Base-by-base conservation (phyloP, 2,888 invertebrate genomes). In the Napeogenes sylphis region DNA sequence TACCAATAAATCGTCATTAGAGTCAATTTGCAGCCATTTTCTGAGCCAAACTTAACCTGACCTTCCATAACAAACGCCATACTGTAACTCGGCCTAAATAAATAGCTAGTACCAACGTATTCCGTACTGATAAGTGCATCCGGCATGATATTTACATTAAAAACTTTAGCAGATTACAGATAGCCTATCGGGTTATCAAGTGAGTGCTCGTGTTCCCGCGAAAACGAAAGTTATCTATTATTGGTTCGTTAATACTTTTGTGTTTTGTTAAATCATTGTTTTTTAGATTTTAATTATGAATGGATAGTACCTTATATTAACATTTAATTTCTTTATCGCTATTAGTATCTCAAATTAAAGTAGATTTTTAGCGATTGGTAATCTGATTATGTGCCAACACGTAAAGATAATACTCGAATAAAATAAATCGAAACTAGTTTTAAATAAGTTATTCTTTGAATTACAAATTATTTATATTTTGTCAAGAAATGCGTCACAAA, bases 111-210 rank as follows among this genome's bases (percentile, higher is more conserved):
- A 65, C 69, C 71, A 70, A 68, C 71, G 67, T 75, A 70, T 75
- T 73, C 73, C 74, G 68, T 70, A 70, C 69, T 73, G 86, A 87
- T 88, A 87, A 81, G 78, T 76, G 81, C 83, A 86, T 87, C 88
- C 88, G 87, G 82, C 76, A 75, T 74, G 64, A 58, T 77, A 72
- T 75, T 82, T 75, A 80, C 80, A 76, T 71, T 67, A 70, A 68
- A 74, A 73, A 69, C 70, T 68, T 75, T 74, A 72, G 66, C 38
- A 42, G 42, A 71, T 30, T 14, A 71, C 68, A 57, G 86, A 87
- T 86, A 87, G 80, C 76, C 70, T 73, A 71, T 74, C 73, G 58
- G 59, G 62, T 56, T 62, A 62, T 55, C 60, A 38, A 47, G 30
- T 61, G 46, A 53, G 65, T 63, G 47, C 64, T 33, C 35, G 55